Base-by-base conservation (phyloP, 2,888 invertebrate species). In the Lithophane socia region DNA sequence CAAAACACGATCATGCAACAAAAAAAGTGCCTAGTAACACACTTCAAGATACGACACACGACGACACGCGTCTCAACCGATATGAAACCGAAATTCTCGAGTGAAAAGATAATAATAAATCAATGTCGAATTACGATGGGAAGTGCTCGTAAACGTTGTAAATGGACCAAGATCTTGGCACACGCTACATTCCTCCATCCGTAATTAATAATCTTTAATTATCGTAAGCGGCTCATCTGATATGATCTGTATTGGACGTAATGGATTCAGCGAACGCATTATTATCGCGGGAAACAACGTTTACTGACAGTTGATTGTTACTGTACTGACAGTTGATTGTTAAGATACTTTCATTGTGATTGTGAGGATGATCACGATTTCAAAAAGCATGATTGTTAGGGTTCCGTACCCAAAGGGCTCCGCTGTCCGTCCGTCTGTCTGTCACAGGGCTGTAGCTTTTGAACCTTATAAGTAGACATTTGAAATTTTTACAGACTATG, bases 111-210 rank as follows among this genome's bases (percentile, higher is more conserved):
- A 37, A 78, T 52, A 66, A 72, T 87, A 82, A 80, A 87, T 85
- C 74, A 78, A 60, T 74, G 77, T 83, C 68, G 5, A 47, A 54
- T 49, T 54, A 29, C 67, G 77, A 61, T 72, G 75, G 87, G 86
- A 87, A 87, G 85, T 79, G 52, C 54, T 70, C 75, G n/a, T 83
- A 71, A 74, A 74, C 64, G 60, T 65, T 83, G 69, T n/a, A 69
- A 81, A 79, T 77, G 67, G 71, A 69, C 63, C 58, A 76, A 66
- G 54, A n/a, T 81, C 61, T 61, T 24, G 4, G 37, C 54, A 60
- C 89, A 82, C 89, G 87, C 88, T 58, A 88, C 89, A 86, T 88
- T 89, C 88, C 61, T 69, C 10, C 37, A 63, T 66, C 13, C 60
- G 58, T 79, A 77, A 88, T 85, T 85, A 82, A 82, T 87, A 75